These are phyloP conservation scores for Turritopsis rubra DNA, from an alignment of 30 jellyfish, hydroid and myxozoan species.

Conservation along the genomic window DNA sequence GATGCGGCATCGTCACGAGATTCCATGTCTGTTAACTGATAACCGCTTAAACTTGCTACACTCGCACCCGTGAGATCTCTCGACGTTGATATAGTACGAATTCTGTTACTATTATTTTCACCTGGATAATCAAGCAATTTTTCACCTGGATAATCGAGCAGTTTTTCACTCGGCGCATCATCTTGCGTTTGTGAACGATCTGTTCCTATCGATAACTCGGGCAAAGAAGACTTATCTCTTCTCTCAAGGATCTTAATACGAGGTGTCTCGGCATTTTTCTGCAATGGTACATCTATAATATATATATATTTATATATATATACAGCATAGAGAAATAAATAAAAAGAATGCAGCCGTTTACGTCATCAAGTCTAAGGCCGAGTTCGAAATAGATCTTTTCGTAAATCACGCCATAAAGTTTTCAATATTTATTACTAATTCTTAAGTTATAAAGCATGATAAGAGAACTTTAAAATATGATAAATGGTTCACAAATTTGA, in stretches of 20 bases:
- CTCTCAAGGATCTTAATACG: slow-evolving; percentile 16
- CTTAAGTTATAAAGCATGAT: no score
- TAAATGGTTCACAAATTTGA: no score
- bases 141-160: background rate
- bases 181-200: background rate
- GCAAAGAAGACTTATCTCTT: background rate
- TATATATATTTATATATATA: no score
- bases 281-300: background rate
- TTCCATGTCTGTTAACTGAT: slow-evolving; percentile 9
- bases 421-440: no score
- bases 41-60: slow-evolving; percentile 17
- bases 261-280: background rate
- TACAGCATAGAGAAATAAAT: no score
- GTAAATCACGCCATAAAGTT: no score
- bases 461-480: no score
- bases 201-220: slow-evolving; percentile 2
- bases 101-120: background rate
- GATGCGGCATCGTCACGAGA: slow-evolving; percentile 4
- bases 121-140: background rate
- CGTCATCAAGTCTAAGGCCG: no score
- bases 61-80: slow-evolving; percentile 15
- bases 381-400: no score
- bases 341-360: no score
- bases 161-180: background rate
- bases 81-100: slow-evolving; percentile 17